Percentiles rank a stretch among this genome's conserved stretches.
Conservation (phyloP, 2,797 vertebrate genomes). For the Protosalanx chinensis region DNA sequence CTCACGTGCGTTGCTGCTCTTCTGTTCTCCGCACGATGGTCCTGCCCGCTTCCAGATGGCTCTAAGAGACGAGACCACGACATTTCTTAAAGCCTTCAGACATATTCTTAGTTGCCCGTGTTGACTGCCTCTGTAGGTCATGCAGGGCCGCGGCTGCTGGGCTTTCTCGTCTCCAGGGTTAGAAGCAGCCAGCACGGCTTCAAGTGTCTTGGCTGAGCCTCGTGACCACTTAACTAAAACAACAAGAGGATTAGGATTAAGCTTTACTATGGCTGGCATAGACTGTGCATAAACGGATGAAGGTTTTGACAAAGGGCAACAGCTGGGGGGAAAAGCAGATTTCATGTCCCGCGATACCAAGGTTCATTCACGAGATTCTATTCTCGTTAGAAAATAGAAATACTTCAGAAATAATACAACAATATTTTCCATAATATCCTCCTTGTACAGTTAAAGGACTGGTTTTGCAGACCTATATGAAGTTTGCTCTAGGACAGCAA, state of each 20-base stretch:
- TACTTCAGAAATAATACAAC: no score
- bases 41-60: neutral
- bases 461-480: no score
- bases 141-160: constrained; percentile 22
- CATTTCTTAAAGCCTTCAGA: neutral
- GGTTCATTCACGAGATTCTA: no score
- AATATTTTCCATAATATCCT: no score
- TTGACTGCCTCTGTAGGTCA: constrained; percentile 6
- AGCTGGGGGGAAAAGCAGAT: constrained; percentile 31
- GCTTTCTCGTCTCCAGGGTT: constrained; percentile 12
- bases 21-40: neutral
- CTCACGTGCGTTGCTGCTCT: constrained; percentile 12
- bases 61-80: neutral
- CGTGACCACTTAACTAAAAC: constrained; percentile 71
- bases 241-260: constrained; percentile 79
- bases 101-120: constrained; percentile 1
- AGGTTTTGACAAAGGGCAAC: constrained; percentile 61
- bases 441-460: no score
- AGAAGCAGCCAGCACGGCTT: constrained; percentile 26
- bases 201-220: constrained; percentile 49
- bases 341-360: neutral
- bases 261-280: constrained; percentile 54
- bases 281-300: constrained; percentile 58
- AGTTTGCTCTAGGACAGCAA: no score
- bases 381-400: no score